Percentiles rank a stretch among this genome's conserved stretches.
phyloP scores from a whole-genome alignment of 2,113 vertebrate genomes.

The Phylloscopus whistleri region DNA sequence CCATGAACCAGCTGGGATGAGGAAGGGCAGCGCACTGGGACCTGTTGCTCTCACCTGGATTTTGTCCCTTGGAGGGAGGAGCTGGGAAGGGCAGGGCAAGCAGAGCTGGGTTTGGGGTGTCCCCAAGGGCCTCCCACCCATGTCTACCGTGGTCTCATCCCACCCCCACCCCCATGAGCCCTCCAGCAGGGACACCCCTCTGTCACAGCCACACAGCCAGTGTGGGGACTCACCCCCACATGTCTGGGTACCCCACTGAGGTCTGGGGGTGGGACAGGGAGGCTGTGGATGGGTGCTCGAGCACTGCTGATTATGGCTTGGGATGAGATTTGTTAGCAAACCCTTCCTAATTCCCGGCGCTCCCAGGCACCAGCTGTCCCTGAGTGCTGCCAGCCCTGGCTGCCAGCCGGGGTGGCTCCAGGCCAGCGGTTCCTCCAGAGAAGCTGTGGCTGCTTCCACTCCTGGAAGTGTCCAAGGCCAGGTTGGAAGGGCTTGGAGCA shows the following conservation, averaged over 20 bases:
- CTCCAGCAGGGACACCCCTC: too few species aligned
- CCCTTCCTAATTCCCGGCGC: not conserved
- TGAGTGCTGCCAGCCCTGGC: not conserved
- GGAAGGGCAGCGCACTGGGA: rapidly evolving
- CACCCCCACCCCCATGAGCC: rapidly evolving
- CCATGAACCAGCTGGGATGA: rapidly evolving
- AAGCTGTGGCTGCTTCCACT: not conserved
- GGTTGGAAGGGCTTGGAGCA: not conserved
- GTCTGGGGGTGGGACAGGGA: not conserved
- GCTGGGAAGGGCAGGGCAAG: rapidly evolving
- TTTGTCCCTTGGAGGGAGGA: not conserved
- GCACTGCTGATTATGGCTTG: not conserved
- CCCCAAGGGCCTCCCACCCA: rapidly evolving
- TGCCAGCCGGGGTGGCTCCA: rapidly evolving
- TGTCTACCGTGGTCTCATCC: not conserved
- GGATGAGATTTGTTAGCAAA: slow-evolving; percentile 24
- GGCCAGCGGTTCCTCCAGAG: not conserved
- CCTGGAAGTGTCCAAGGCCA: not conserved
- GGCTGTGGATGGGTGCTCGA: not conserved
- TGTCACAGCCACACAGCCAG: not conserved
- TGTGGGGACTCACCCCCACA: rapidly evolving
- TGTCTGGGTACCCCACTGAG: rapidly evolving
- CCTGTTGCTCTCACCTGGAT: not conserved
- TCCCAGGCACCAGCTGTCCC: slow-evolving; percentile 24
- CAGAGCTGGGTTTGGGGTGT: not conserved